Evolutionary conservation across 2,113 vertebrate genomes (phyloP).

Genomic region (Prionailurus viverrinus): DNA sequence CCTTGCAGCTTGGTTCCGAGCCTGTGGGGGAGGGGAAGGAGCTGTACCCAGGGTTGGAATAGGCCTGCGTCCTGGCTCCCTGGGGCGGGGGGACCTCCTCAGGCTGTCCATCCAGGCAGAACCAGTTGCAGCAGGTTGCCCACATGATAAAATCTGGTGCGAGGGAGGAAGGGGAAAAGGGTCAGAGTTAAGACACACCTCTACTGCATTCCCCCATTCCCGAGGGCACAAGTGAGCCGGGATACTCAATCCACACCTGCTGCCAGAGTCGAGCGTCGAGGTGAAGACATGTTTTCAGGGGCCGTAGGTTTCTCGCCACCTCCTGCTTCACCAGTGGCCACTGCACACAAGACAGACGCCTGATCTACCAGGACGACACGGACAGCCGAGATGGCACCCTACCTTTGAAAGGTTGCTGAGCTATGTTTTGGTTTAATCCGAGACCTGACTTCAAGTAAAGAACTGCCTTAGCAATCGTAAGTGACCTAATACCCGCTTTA

Average conservation of each 20-base stretch:
- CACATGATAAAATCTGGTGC: slow-evolving; percentile 90
- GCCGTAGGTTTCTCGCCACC: neutral
- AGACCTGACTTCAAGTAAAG: slow-evolving; percentile 45
- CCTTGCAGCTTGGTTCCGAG: slow-evolving; percentile 90
- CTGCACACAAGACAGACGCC: neutral
- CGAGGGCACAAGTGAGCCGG: neutral
- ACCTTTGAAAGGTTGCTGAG: neutral
- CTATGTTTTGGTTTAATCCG: neutral
- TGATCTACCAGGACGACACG: neutral
- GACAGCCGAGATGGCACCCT: neutral
- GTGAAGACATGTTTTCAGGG: neutral
- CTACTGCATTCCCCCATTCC: neutral
- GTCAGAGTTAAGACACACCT: neutral
- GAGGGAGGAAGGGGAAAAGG: neutral
- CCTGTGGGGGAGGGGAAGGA: slow-evolving; percentile 90
- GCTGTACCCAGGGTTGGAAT: slow-evolving; percentile 94
- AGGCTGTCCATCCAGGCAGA: slow-evolving; percentile 92
- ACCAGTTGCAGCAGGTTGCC: slow-evolving; percentile 96
- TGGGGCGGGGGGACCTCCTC: slow-evolving; percentile 82
- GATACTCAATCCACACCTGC: neutral
- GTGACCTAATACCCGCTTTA: neutral
- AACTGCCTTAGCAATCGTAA: slow-evolving; percentile 2
- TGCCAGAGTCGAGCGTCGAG: neutral
- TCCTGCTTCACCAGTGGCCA: neutral
- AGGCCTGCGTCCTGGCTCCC: slow-evolving; percentile 88